Base-by-base conservation (phyloP, 2,888 invertebrate genomes). In the Teinopalpus imperialis region DNA sequence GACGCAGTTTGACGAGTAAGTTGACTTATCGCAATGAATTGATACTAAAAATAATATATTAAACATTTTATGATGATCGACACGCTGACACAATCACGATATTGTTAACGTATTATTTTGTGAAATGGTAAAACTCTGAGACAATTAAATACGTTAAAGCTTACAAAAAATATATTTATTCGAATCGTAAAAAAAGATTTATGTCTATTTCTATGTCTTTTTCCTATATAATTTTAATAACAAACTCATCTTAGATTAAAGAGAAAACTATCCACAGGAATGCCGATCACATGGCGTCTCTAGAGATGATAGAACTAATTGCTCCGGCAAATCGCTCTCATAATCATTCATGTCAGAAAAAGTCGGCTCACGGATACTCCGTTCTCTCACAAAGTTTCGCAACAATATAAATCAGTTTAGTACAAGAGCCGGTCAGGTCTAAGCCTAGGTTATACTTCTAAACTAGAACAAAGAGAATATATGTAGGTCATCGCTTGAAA, bases 401-500 rank as follows among this genome's bases (percentile, higher is more conserved):
- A 31, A 6, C 5, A 8, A 27, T 20, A 27, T 27, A 18, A 26
- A n/a, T 18, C 6, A 13, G 10, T 6, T n/a, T n/a, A n/a, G n/a
- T n/a, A n/a, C n/a, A 8, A 41, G 23, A 23, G 48, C 40, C 27
- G 45, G 41, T 35, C 46, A 40, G 5, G 18, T 31, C 27, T 30
- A 50, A 54, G 53, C 50, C 54, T 57, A 52, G 54, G 51, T 46
- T 49, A 35, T 52, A 36, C 43, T 48, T 29, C 45, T 48, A 45
- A 57, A 51, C 48, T 52, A 45, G 48, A 24, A 47, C 56, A 55
- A 49, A n/a, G n/a, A n/a, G n/a, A n/a, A n/a, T n/a, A 48, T 42
- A 50, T 54, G 54, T 61, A 65, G 72, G 69, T 69, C 65, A 57
- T 51, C 54, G 56, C 48, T 57, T 59, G 52, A 56, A 59, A 54